Conservation (phyloP, 2,797 vertebrate genomes). For the Pelodytes ibericus region DNA sequence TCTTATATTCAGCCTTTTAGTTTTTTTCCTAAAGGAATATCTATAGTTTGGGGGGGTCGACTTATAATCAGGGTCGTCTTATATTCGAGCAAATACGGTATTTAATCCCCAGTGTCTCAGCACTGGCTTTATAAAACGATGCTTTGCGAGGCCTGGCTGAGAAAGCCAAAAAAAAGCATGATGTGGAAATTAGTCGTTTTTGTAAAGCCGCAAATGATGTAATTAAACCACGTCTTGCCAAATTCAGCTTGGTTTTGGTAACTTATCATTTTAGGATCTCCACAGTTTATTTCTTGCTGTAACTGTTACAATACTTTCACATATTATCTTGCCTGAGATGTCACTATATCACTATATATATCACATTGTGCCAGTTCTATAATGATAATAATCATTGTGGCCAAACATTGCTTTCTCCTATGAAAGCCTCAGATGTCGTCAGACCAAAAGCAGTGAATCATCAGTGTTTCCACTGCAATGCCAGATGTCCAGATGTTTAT, state of each 20-base stretch:
- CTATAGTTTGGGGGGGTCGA: no score
- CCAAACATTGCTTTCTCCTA: constrained; percentile 6
- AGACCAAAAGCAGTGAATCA: not conserved
- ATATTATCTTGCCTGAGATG: constrained; percentile 22
- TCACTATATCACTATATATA: constrained; percentile 16
- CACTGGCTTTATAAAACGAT: constrained; percentile 23
- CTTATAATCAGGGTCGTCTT: no score
- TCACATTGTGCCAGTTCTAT: constrained; percentile 21
- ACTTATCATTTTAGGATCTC: constrained; percentile 49
- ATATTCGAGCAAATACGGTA: no score
- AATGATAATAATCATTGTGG: constrained; percentile 25
- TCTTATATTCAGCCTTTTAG: no score
- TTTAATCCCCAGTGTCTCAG: constrained; percentile 41
- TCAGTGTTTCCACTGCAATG: not conserved
- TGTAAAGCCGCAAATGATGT: constrained; percentile 55
- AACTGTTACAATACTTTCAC: constrained; percentile 35
- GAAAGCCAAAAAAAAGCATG: constrained; percentile 27
- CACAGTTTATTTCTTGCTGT: constrained; percentile 38
- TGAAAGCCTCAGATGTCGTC: not conserved
- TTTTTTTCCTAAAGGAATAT: no score
- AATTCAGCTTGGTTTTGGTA: constrained; percentile 43
- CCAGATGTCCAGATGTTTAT: not conserved
- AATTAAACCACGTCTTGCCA: constrained; percentile 44
- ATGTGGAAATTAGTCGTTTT: constrained; percentile 47
- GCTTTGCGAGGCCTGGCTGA: constrained; percentile 9